phyloP scores from a whole-genome alignment of 2,797 vertebrate species.

The Otolemur crassicaudatus region DNA sequence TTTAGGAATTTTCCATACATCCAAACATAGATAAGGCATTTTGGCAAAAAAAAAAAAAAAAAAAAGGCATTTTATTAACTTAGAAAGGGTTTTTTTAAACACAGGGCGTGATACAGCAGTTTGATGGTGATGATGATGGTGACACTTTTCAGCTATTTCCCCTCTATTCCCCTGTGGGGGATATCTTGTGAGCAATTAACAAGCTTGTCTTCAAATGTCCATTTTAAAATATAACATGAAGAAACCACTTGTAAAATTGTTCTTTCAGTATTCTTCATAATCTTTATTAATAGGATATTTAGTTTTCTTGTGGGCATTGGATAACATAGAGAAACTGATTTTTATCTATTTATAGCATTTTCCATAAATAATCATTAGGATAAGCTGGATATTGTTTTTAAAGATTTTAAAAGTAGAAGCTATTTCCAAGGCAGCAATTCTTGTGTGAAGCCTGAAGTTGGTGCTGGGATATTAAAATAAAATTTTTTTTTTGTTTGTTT shows the following conservation, averaged over 20 bases:
- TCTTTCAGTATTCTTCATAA: neutral
- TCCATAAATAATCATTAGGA: neutral
- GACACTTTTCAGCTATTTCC: neutral
- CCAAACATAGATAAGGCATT: slow-evolving; percentile 24
- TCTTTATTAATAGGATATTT: neutral
- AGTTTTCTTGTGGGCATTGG: neutral
- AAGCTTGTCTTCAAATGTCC: neutral
- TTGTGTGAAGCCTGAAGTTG: slow-evolving; percentile 15
- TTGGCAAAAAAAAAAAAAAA: slow-evolving; percentile 5
- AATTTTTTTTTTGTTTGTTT: slow-evolving; percentile 39
- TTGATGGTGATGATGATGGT: neutral
- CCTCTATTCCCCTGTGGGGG: neutral
- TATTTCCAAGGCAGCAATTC: neutral
- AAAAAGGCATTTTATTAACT: slow-evolving; percentile 26
- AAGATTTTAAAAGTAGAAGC: slow-evolving; percentile 29
- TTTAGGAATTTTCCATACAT: neutral
- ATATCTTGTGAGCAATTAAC: neutral
- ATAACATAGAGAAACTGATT: neutral
- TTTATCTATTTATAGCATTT: slow-evolving; percentile 32
- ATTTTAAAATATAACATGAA: slow-evolving; percentile 19
- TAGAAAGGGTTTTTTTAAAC: slow-evolving; percentile 16
- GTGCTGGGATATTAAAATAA: slow-evolving; percentile 4
- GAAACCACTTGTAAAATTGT: neutral
- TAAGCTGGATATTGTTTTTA: slow-evolving; percentile 5
- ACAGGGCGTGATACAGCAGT: neutral